phyloP scores from a whole-genome alignment of 1,140 invertebrate genomes.

The Danaus plexippus region DNA sequence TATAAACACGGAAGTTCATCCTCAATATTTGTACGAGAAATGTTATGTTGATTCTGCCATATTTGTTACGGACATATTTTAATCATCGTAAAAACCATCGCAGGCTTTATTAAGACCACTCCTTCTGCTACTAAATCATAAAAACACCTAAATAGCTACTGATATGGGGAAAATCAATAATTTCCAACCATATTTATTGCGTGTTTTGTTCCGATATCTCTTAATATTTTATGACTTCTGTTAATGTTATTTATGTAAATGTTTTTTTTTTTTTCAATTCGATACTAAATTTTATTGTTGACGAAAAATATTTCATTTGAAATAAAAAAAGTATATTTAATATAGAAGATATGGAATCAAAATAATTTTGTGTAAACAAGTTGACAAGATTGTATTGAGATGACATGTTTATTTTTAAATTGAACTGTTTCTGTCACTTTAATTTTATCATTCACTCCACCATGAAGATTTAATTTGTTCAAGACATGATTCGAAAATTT shows the following conservation, averaged over 20 bases:
- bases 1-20: too few species aligned
- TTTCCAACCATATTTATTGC: conserved; percentile 26
- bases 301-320: too few species aligned
- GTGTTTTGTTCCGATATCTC: too few species aligned
- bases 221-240: too few species aligned
- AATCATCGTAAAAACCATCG: conserved; percentile 35
- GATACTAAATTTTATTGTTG: too few species aligned
- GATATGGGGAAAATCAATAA: conserved; percentile 21
- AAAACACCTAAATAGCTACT: conserved; percentile 24
- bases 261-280: too few species aligned
- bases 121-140: conserved; percentile 29
- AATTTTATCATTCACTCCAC: conserved; percentile 54
- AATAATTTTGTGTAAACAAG: neutral
- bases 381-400: neutral
- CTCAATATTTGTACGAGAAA: too few species aligned
- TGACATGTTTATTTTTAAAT: conserved; percentile 35
- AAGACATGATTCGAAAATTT: conserved; percentile 22
- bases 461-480: conserved; percentile 59
- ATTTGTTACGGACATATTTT: conserved; percentile 23
- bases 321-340: too few species aligned
- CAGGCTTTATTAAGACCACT: conserved; percentile 23
- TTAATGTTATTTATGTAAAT: too few species aligned
- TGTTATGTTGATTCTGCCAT: too few species aligned
- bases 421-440: conserved; percentile 45
- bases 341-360: too few species aligned